Percentiles rank a stretch among this genome's conserved stretches.
Evolutionary conservation across 2,113 vertebrate species (phyloP).

Genomic region (Jaculus jaculus): DNA sequence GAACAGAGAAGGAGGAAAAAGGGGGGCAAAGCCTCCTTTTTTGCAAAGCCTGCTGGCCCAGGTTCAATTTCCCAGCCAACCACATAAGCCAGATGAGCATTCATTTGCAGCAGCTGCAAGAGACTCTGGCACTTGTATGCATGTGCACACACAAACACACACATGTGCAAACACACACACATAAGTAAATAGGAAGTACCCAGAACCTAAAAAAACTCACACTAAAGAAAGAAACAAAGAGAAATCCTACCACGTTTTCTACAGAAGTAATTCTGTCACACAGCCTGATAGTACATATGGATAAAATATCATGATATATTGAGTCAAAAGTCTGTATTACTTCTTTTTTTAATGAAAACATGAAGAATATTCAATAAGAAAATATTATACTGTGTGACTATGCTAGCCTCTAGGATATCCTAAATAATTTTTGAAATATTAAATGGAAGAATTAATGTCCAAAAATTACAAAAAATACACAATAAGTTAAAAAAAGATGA

Average conservation of each 20-base stretch:
- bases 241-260: neutral
- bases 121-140: too few relatives aligned
- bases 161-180: too few relatives aligned
- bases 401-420: neutral
- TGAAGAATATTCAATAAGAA: neutral
- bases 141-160: too few relatives aligned
- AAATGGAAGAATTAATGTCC: neutral
- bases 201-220: too few relatives aligned
- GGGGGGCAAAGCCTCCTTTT: too few relatives aligned
- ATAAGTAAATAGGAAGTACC: too few relatives aligned
- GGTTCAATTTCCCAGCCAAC: too few relatives aligned
- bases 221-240: too few relatives aligned
- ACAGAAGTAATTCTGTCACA: neutral
- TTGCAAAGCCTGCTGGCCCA: too few relatives aligned
- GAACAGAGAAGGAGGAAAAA: too few relatives aligned
- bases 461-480: neutral
- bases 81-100: too few relatives aligned
- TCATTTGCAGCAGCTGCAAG: too few relatives aligned
- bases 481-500: neutral
- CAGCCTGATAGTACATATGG: neutral
- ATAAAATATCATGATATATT: neutral
- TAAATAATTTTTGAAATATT: constrained; percentile 15
- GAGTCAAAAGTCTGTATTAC: neutral
- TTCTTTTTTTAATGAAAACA: neutral
- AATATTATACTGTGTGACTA: neutral